A percentile compares a stretch with the other conserved stretches of the same genome.
These are phyloP conservation scores for Coreoperca whiteheadi DNA, from an alignment of 2,113 vertebrate genomes.

Conservation along the genomic window DNA sequence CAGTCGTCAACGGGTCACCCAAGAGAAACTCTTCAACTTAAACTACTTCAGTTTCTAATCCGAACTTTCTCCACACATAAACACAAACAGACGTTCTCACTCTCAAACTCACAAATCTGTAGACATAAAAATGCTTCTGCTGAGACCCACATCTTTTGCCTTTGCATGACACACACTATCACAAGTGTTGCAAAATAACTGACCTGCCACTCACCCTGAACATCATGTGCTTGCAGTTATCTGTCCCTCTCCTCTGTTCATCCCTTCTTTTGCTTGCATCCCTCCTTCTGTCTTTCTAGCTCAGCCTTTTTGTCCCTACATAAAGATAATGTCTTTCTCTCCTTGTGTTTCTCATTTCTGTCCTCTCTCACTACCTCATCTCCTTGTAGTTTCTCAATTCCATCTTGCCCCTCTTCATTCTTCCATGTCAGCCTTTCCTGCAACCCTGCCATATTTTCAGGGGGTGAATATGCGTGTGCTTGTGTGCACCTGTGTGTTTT, in stretches of 20 bases:
- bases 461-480: not conserved
- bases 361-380: not conserved
- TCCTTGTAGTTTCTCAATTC: not conserved
- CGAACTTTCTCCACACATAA: not conserved
- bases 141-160: conserved; percentile 41
- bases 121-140: conserved; percentile 28
- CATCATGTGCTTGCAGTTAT: conserved; percentile 41
- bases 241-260: not conserved
- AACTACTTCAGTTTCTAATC: conserved; percentile 1
- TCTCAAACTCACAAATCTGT: conserved; percentile 23
- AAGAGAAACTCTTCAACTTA: conserved; percentile 15
- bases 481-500: conserved; percentile 41
- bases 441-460: conserved; percentile 4
- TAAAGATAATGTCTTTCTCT: not conserved
- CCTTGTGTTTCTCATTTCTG: not conserved
- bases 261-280: not conserved
- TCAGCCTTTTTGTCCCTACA: not conserved
- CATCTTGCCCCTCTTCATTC: not conserved
- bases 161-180: conserved; percentile 34
- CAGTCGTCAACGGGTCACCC: not conserved
- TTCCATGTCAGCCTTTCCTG: not conserved
- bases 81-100: not conserved
- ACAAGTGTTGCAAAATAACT: conserved; percentile 48
- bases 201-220: conserved; percentile 51
- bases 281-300: not conserved